phyloP scores from a whole-genome alignment of 2,888 invertebrate genomes.

The Acanthococcus lagerstroemiae region DNA sequence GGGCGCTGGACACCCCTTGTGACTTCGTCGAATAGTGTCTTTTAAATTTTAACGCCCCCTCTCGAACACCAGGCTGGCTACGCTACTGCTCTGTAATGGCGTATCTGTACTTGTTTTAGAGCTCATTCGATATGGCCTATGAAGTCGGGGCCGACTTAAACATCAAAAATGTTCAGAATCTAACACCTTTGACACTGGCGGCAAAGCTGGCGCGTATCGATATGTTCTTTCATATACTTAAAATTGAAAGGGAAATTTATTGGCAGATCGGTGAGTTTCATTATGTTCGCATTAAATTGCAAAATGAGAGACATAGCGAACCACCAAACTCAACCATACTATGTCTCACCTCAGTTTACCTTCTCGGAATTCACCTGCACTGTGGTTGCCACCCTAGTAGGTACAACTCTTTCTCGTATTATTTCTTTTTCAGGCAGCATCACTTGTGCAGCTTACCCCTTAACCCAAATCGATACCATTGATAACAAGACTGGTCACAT shows the following conservation, averaged over 20 bases:
- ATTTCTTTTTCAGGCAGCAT: conserved; percentile 54
- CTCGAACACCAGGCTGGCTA: too few species aligned
- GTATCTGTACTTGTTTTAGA: background rate
- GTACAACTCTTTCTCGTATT: too few species aligned
- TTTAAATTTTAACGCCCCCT: too few species aligned
- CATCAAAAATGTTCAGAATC: conserved; percentile 69
- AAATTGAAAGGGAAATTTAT: conserved; percentile 90
- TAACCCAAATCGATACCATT: conserved; percentile 91
- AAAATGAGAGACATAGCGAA: too few species aligned
- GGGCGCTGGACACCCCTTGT: too few species aligned
- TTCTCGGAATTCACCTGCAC: too few species aligned
- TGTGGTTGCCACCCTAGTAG: too few species aligned
- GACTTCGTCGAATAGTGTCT: too few species aligned
- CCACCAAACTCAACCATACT: too few species aligned
- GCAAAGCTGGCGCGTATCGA: conserved; percentile 88
- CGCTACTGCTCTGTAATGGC: background rate
- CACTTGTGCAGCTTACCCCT: conserved; percentile 92
- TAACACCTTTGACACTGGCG: conserved; percentile 86
- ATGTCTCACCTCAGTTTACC: too few species aligned
- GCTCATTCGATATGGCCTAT: conserved; percentile 85
- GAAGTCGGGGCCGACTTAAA: conserved; percentile 84
- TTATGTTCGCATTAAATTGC: too few species aligned
- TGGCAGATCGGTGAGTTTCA: conserved; percentile 93
- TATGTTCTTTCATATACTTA: conserved; percentile 94
- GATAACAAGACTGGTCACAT: conserved; percentile 81